These are phyloP conservation scores for Colinus virginianus DNA, from an alignment of 2,113 vertebrate species.

Conservation along the genomic window DNA sequence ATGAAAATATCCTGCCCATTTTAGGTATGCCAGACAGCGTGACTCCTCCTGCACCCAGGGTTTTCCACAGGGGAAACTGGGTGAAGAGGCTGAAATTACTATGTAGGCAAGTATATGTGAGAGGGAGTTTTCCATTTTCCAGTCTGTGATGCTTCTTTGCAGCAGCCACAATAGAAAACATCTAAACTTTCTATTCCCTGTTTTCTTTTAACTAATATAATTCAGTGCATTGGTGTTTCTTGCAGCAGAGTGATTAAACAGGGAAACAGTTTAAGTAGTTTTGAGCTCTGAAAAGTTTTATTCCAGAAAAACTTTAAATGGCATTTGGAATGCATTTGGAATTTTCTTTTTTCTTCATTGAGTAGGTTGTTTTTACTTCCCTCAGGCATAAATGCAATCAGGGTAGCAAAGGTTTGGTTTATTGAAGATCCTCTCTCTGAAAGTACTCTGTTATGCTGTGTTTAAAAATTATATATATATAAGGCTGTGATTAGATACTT, in stretches of 20 bases:
- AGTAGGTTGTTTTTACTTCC: rapidly evolving
- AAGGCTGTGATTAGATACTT: not conserved
- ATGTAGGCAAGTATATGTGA: not conserved
- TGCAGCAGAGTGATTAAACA: not conserved
- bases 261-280: not conserved
- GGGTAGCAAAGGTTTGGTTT: not conserved
- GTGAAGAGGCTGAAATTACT: constrained; percentile 2
- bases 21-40: constrained; percentile 25
- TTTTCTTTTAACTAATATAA: not conserved
- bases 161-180: not conserved
- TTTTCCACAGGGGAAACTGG: constrained; percentile 57
- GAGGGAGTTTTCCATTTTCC: not conserved
- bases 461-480: not conserved
- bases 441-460: not conserved
- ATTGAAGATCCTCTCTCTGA: not conserved
- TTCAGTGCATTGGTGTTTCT: not conserved
- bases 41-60: constrained; percentile 10
- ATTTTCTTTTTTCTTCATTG: not conserved
- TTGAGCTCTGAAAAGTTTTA: not conserved
- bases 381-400: not conserved
- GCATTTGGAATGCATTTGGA: not conserved
- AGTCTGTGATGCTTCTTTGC: not conserved
- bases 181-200: not conserved
- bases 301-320: not conserved
- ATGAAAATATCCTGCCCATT: constrained; percentile 23